Percentiles rank a stretch among this genome's conserved stretches.
These are phyloP conservation scores for Conus ventricosus DNA, from an alignment of 1,140 invertebrate genomes.

Conservation along the genomic window DNA sequence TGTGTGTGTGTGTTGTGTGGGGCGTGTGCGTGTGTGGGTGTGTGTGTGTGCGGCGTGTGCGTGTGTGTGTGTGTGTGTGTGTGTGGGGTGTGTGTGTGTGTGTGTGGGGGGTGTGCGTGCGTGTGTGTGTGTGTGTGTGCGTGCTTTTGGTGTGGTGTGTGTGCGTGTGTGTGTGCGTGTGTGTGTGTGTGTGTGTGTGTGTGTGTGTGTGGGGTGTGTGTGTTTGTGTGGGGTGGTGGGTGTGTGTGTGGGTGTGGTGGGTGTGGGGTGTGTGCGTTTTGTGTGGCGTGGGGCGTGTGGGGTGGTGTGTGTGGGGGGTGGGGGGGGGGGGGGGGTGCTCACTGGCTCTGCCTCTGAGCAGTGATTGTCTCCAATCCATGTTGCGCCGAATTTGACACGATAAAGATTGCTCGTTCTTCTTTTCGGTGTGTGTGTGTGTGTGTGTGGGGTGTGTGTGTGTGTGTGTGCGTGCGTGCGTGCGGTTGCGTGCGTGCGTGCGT, in stretches of 20 bases:
- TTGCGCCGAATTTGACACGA: too few relatives aligned
- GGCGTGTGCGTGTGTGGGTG: conserved; percentile 3
- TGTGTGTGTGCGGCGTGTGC: neutral
- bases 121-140: neutral
- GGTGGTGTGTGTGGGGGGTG: neutral
- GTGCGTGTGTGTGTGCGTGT: neutral
- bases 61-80: neutral
- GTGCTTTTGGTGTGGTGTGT: too few relatives aligned
- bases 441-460: neutral
- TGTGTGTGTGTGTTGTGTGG: neutral
- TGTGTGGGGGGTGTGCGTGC: too few relatives aligned
- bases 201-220: neutral
- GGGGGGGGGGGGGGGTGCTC: too few relatives aligned
- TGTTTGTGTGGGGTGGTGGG: neutral
- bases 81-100: too few relatives aligned
- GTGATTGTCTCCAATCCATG: too few relatives aligned
- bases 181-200: conserved; percentile 22
- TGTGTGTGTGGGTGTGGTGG: neutral
- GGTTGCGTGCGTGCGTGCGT: neutral
- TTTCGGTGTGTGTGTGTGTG: neutral
- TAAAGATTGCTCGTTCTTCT: too few relatives aligned
- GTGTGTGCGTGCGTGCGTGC: neutral
- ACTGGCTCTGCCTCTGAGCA: too few relatives aligned
- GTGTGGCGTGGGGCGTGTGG: too few relatives aligned
- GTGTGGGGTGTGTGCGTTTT: neutral